Percentiles rank a stretch among this genome's conserved stretches.
Evolutionary conservation across 2,888 invertebrate genomes (phyloP).

Genomic region (Odontomyia ornata): DNA sequence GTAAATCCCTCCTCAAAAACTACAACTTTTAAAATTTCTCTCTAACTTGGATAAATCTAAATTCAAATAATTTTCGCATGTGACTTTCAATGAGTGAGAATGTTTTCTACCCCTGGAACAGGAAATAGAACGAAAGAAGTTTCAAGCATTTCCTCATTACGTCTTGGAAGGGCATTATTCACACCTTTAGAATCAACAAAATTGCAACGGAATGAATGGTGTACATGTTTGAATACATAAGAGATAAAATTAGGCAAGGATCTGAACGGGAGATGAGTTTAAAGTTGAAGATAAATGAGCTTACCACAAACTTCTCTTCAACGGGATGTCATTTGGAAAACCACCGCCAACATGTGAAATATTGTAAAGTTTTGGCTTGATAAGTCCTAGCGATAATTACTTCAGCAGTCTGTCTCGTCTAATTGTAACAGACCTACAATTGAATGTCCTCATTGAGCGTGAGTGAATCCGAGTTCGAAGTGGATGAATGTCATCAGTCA

Average conservation of each 20-base stretch:
- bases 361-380: slow-evolving; percentile 35
- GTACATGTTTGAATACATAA: not conserved
- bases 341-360: slow-evolving; percentile 47
- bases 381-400: slow-evolving; percentile 15
- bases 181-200: slow-evolving; percentile 47
- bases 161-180: slow-evolving; percentile 41
- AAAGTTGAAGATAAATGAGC: slow-evolving; percentile 48
- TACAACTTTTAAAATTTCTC: too few species aligned
- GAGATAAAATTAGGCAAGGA: not conserved
- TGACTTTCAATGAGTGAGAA: not conserved
- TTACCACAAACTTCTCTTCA: slow-evolving; percentile 47
- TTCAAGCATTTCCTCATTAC: slow-evolving; percentile 25
- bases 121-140: slow-evolving; percentile 20
- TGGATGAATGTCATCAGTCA: slow-evolving; percentile 51
- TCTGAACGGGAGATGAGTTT: slow-evolving; percentile 3
- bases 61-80: too few species aligned
- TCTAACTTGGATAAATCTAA: too few species aligned
- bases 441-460: slow-evolving; percentile 14
- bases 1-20: too few species aligned
- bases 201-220: slow-evolving; percentile 25
- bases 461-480: slow-evolving; percentile 4
- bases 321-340: slow-evolving; percentile 20
- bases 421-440: not conserved
- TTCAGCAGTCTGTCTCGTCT: not conserved
- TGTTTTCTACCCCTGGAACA: not conserved